Base-by-base conservation (phyloP, 2,888 invertebrate species). In the Synergus gifuensis region DNA sequence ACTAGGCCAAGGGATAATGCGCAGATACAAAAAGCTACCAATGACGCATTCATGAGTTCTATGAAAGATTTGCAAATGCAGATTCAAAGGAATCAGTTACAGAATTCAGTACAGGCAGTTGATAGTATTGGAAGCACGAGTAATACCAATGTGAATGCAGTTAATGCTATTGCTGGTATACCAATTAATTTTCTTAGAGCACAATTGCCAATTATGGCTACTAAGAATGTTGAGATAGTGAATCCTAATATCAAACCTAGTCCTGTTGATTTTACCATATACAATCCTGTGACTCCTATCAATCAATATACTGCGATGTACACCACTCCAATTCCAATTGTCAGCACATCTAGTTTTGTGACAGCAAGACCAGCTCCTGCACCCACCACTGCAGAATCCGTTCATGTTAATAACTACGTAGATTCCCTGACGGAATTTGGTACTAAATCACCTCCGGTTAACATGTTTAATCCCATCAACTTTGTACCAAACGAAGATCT, bases 291-390 rank as follows among this genome's bases (percentile, higher is more conserved):
- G 62, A 86, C 84, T 49, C 77, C 87, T 4, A 76, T 90, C 73
- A 87, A 86, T 83, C 88, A 89, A 54, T 91, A 89, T 79, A 77
- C 88, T 0, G 84, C 90, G 0, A 83, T 91, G n/a, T 79, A 91
- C 14, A 91, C 92, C 0, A 92, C 92, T 3, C 90, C 91, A 0
- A 88, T 91, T 64, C 91, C 92, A 42, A 88, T 92, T 54, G 85
- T 90, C 62, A 88, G 88, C 36, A 88, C 92, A 0, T 87, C 89
- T 1, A 86, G 87, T 46, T 89, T 90, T 18, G 80, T 90, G 1
- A 85, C 88, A 0, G 77, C 87, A 0, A 87, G 88, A 78, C 89
- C 89, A n/a, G 63, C 84, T 0, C 18, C 86, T 14, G 76, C 87
- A 28, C 76, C 83, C 36, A 79, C 86, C 0, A 80, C 86, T 1